Base-by-base conservation (phyloP, 2,113 vertebrate genomes). In the Ariopsis seemanni region DNA sequence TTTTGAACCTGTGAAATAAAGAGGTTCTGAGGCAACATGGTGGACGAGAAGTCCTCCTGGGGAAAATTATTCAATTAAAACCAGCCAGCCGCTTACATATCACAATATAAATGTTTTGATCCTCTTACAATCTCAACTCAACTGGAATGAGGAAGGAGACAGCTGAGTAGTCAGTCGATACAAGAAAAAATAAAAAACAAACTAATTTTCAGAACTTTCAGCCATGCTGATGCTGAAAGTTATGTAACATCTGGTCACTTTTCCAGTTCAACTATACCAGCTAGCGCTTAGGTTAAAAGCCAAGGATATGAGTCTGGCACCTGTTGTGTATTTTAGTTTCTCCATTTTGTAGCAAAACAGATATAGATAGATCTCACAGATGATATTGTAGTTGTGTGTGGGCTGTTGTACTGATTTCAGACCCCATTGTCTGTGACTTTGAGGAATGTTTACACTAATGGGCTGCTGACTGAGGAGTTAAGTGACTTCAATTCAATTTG, bases 401-500 rank as follows among this genome's bases (percentile, higher is more conserved):
- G n/a, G 14, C 50, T 67, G 17, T 67, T 25, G 9, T 20, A 65
- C 17, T 79, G 60, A 87, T 20, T 57, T 52, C 62, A 82, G 34
- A 82, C 82, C 7, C 50, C 3, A 67, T 65, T 52, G 86, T 85
- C 86, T 82, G 67, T 34, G 84, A 86, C 84, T 74, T 80, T 67
- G n/a, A 83, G 62, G 84, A 88, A 90, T 83, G 86, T 82, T 72
- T 63, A 75, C 65, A 58, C 71, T 77, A 74, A 77, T 81, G 65
- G 77, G 30, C 50, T 82, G 62, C 65, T 63, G 63, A 83, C 81
- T 83, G 18, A 86, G 82, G 25, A 82, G 87, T 86, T 87, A 92
- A 90, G 90, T 71, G 27, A 1, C 27, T 92, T 91, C 90, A 92
- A 94, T 93, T 52, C 1, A 88, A 91, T 93, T 91, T 75, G 85